Evolutionary conservation across 2,797 vertebrate genomes (phyloP), one percentile per base, ranked within the genome.

Genomic region (Sebastes melanostomus): DNA sequence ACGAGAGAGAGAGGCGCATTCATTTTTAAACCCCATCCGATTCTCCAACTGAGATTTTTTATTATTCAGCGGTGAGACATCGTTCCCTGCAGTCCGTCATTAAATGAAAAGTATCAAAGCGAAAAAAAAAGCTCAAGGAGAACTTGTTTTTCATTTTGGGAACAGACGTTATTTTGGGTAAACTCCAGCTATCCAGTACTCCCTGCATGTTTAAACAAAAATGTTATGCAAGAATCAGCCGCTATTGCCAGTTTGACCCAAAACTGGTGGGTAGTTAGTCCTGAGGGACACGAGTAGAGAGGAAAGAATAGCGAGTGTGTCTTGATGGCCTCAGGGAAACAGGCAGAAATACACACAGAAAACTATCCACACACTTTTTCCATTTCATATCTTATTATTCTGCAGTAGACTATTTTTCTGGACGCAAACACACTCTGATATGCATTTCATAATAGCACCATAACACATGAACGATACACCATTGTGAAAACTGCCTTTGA

Each of bases 1-100:
- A 62, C 10, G 13, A 72, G 61, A 73, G 11, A 29, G 55, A 75
- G 68, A 38, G 38, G 6, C 6, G 3, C 75, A 72, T 88, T 54
- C 79, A 87, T 88, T 75, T 89, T 88, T 83, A 86, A 88, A 78
- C 60, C 73, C 25, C 30, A 8, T 85, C 77, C 68, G 60, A 78
- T 79, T 86, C 72, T 67, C 54, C 74, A 63, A 34, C 70, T 38
- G 52, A 75, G 77, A 80, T 74, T 81, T 85, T 54, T 70, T 38
- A 79, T 84, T 77, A 78, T 83, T 90, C 80, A 77, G 60, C 2
- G 3, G 52, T 73, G 38, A 46, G 66, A 56, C 74, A 62, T 52
- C 46, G 56, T 61, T 73, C 34, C 11, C 66, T 2, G 20, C 65
- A 76, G 36, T 24, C 36, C 16, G 29, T 58, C 46, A 67, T 59